Percentiles rank a stretch among this genome's conserved stretches.
Conservation (phyloP, 2,113 vertebrate genomes). For the Leptocoma aspasia region DNA sequence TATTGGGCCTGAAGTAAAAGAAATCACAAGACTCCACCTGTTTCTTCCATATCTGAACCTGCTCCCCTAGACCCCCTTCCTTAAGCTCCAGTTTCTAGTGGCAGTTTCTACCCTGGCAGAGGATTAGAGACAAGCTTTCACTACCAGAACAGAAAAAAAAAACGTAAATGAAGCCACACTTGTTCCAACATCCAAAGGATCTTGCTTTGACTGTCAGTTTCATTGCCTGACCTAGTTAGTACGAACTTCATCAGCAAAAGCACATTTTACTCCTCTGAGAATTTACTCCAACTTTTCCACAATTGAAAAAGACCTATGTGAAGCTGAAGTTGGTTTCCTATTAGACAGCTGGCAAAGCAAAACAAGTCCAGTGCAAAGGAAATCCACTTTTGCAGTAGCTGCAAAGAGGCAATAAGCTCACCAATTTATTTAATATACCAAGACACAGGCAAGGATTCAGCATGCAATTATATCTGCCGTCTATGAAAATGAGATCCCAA, state of each 20-base stretch:
- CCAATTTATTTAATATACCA: background rate
- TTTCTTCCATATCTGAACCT: background rate
- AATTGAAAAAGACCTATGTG: background rate
- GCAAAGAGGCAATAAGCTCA: background rate
- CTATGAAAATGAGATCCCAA: background rate
- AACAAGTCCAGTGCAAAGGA: background rate
- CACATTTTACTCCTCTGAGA: background rate
- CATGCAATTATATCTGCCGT: background rate
- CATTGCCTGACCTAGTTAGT: background rate
- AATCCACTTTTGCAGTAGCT: background rate
- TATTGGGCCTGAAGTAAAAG: slow-evolving; percentile 81
- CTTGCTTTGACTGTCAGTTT: background rate
- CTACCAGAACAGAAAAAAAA: background rate
- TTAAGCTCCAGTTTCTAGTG: background rate
- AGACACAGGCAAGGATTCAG: background rate
- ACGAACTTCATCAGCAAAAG: background rate
- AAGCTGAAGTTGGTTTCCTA: background rate
- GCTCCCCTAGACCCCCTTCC: background rate
- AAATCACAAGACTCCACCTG: background rate
- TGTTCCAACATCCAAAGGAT: background rate
- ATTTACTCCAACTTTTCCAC: background rate
- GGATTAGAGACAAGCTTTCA: background rate
- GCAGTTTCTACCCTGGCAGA: background rate
- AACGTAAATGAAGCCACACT: background rate
- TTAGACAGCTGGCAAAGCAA: background rate